Conservation (phyloP, 2,113 vertebrate species). For the Poeciliopsis prolifica region DNA sequence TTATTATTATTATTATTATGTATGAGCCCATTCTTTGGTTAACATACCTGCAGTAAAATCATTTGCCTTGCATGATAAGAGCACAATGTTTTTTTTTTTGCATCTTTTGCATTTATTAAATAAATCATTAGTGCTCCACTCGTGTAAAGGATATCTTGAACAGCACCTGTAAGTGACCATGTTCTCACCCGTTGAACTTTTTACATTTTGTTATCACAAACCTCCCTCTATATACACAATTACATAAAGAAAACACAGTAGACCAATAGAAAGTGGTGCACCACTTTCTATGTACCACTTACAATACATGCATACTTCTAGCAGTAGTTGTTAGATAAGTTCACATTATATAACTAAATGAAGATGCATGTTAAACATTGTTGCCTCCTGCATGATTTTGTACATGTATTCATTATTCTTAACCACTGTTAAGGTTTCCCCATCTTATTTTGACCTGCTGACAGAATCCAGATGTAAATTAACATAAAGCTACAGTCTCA, state of each 20-base stretch:
- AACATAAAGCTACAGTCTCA: background rate
- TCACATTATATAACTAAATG: background rate
- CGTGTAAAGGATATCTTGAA: too few species aligned
- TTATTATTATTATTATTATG: conserved; percentile 34
- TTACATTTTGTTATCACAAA: too few species aligned
- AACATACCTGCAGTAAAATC: conserved; percentile 16
- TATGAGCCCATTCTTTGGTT: conserved; percentile 43
- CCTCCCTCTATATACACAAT: too few species aligned
- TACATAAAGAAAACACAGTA: background rate
- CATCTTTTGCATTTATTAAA: too few species aligned
- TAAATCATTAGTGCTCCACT: too few species aligned
- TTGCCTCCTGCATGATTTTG: background rate
- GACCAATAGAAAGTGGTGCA: background rate
- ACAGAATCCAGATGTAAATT: background rate
- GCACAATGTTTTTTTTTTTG: background rate
- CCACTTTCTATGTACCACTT: too few species aligned
- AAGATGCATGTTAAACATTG: background rate
- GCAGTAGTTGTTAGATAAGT: background rate
- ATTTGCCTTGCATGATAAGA: background rate
- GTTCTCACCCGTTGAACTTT: too few species aligned
- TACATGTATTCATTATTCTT: background rate
- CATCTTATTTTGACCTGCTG: background rate
- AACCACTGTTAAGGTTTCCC: background rate
- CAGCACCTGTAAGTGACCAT: too few species aligned
- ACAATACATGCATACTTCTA: background rate